Evolutionary conservation across 2,797 vertebrate genomes (phyloP).

Genomic region (Pempheris klunzingeri): DNA sequence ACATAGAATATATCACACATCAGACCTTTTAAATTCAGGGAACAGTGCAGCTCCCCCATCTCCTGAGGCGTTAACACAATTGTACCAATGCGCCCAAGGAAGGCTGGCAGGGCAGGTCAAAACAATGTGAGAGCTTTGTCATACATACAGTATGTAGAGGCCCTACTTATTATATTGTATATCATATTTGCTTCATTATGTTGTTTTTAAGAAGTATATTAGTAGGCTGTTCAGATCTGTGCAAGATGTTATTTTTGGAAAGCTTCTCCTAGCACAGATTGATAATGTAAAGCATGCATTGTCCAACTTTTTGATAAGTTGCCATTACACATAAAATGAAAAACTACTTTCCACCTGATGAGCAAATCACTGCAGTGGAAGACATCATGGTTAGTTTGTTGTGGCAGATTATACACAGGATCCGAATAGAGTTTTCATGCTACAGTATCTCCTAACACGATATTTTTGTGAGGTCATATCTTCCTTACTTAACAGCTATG

Average conservation of each 20-base stretch:
- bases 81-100: slow-evolving; percentile 14
- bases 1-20: slow-evolving; percentile 30
- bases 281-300: background rate
- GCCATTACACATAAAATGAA: background rate
- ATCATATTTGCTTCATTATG: no score
- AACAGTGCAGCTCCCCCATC: slow-evolving; percentile 24
- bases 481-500: slow-evolving; percentile 60
- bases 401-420: background rate
- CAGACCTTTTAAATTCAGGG: slow-evolving; percentile 3
- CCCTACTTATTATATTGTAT: no score
- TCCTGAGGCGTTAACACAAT: slow-evolving; percentile 28
- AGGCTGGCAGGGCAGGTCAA: background rate
- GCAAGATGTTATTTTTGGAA: background rate
- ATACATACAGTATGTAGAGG: background rate
- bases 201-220: background rate
- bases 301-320: background rate
- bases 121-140: background rate
- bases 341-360: background rate
- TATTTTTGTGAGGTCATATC: slow-evolving; percentile 45
- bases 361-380: background rate
- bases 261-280: background rate
- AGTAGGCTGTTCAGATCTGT: background rate
- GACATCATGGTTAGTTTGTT: background rate
- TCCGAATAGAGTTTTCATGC: slow-evolving; percentile 7
- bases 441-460: slow-evolving; percentile 12